Base-by-base conservation (phyloP, 2,888 invertebrate genomes). In the Trachelus iudaicus region DNA sequence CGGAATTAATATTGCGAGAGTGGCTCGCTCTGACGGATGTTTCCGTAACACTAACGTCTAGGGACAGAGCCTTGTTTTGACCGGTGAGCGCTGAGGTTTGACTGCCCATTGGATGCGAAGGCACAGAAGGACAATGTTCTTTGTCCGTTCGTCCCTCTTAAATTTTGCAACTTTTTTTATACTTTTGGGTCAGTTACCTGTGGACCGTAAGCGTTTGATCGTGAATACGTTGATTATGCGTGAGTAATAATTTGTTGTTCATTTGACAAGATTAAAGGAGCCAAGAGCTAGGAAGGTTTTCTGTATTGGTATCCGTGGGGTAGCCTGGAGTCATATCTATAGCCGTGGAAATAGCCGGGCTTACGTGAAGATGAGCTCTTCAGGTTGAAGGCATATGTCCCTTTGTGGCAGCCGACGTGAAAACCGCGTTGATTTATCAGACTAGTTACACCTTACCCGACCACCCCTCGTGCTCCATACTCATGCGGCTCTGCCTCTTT, bases 61-160 rank as follows among this genome's bases (percentile, higher is more conserved):
- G 56, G 73, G 81, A 81, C 81, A 83, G 81, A 85, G 81, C 76
- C 77, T 75, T 78, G 77, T 79, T 81, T 78, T 77, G 83, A 81
- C 78, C 77, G 75, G 23, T 9, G 56, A 56, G 15, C 56, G 56
- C 56, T 23, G 56, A 56, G 23, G 56, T 56, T 56, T 2, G 56
- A 9, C 56, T 23, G 9, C 9, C 9, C 56, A 23, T 56, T 56
- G 9, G 6, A 23, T 56, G 23, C 56, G 56, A 4, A 23, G 56
- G 56, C 56, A 56, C 40, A 1, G 2, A 56, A 23, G 6, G 40
- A 40, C 23, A 40, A 40, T 15, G 40, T 40, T 2, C 40, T 40
- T 40, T 40, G 40, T 40, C 2, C 15, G 15, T 9, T 40, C 40
- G 40, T 40, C 15, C 56, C 9, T 56, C 9, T 56, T 56, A 9